Evolutionary conservation across 1,140 invertebrate species (phyloP).

Genomic region (Drosophila repletoides): DNA sequence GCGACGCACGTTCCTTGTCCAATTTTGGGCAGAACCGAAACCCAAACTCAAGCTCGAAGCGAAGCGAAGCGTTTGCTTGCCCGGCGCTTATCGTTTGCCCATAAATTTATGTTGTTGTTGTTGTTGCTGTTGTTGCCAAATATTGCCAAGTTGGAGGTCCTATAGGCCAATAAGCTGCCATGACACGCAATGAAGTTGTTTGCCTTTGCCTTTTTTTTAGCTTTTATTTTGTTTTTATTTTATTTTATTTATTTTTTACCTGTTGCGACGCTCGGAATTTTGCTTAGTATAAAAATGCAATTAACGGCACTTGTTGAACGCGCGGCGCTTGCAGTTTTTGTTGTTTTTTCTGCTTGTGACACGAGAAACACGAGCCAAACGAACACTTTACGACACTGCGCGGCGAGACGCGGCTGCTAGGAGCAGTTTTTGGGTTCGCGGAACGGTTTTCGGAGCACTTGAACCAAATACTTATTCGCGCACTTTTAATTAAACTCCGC

Average conservation of each 20-base stretch:
- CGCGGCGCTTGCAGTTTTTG: neutral
- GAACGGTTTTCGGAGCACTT: too few species aligned
- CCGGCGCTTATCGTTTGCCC: conserved; percentile 72
- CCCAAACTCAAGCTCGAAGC: too few species aligned
- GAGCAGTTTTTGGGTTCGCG: too few species aligned
- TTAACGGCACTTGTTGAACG: conserved; percentile 70
- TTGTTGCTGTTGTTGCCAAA: conserved; percentile 39
- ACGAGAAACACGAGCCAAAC: conserved; percentile 1
- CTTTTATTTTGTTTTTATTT: too few species aligned
- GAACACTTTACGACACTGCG: conserved; percentile 6
- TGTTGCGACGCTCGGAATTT: conserved; percentile 46
- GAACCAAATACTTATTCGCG: too few species aligned
- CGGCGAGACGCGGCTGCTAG: too few species aligned
- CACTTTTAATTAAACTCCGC: too few species aligned
- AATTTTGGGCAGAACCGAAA: conserved; percentile 67
- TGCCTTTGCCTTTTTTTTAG: conserved; percentile 28
- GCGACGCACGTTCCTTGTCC: conserved; percentile 75
- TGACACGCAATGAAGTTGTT: conserved; percentile 78
- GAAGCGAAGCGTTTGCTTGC: conserved; percentile 31
- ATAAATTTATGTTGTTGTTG: conserved; percentile 64
- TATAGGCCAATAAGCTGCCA: conserved; percentile 50
- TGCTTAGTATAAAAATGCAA: conserved; percentile 53
- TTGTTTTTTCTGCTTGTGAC: conserved; percentile 2
- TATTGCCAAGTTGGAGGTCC: conserved; percentile 63
- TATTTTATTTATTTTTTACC: too few species aligned